These are phyloP conservation scores for Chloroceryle inda DNA, from an alignment of 2,797 vertebrate species.

Conservation along the genomic window DNA sequence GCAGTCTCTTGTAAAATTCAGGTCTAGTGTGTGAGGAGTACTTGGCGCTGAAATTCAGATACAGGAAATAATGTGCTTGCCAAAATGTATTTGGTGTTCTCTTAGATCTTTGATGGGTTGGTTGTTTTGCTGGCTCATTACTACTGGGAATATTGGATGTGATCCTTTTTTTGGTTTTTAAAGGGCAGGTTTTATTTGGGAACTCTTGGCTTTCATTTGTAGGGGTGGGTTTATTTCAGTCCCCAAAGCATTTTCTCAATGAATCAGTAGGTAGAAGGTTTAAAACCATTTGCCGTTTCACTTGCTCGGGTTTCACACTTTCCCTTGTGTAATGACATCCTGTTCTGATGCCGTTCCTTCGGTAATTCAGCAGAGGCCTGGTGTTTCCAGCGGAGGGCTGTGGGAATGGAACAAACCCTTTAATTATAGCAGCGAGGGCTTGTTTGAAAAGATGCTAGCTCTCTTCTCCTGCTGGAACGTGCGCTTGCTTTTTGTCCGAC, in stretches of 20 bases:
- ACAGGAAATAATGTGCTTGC: neutral
- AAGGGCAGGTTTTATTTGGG: neutral
- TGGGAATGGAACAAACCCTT: slow-evolving; percentile 43
- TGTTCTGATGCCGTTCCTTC: slow-evolving; percentile 49
- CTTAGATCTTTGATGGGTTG: neutral
- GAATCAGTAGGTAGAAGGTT: slow-evolving; percentile 17
- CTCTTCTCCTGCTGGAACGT: neutral
- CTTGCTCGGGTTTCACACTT: slow-evolving; percentile 59
- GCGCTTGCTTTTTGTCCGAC: neutral
- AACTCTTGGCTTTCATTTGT: neutral
- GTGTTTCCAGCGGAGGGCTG: slow-evolving; percentile 44
- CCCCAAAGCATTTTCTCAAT: neutral
- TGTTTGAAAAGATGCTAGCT: neutral
- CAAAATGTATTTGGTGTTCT: slow-evolving; percentile 1
- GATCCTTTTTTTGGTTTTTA: neutral
- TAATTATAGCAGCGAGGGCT: slow-evolving; percentile 21
- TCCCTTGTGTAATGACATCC: slow-evolving; percentile 47
- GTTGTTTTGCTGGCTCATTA: slow-evolving; percentile 15
- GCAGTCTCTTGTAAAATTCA: neutral
- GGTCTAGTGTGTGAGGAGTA: neutral
- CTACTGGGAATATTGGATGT: neutral
- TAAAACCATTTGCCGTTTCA: slow-evolving; percentile 33
- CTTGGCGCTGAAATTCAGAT: slow-evolving; percentile 3
- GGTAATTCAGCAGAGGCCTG: slow-evolving; percentile 23
- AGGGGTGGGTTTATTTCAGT: neutral